phyloP scores from a whole-genome alignment of 2,113 vertebrate genomes.

The Entomyzon cyanotis region DNA sequence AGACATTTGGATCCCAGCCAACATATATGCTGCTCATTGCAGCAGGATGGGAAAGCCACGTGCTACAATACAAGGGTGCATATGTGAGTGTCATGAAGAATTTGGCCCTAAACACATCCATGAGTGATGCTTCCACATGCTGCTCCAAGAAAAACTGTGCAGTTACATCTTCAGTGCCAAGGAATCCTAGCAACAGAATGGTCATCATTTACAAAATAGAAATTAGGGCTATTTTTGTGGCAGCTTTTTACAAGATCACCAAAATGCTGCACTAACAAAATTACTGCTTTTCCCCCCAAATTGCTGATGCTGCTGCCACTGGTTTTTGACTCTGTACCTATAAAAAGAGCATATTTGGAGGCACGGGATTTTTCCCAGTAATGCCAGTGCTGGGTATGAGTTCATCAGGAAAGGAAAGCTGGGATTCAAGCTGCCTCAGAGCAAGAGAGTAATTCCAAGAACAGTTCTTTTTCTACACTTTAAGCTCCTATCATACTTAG shows the following conservation, averaged over 20 bases:
- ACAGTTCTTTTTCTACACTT: background rate
- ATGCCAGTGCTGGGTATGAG: background rate
- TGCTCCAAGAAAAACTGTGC: background rate
- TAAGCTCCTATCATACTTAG: background rate
- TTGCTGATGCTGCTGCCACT: background rate
- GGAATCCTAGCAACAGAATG: constrained; percentile 38
- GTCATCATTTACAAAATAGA: constrained; percentile 11
- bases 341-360: background rate
- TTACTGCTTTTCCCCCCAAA: background rate
- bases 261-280: constrained; percentile 28
- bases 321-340: background rate
- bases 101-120: background rate
- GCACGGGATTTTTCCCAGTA: background rate
- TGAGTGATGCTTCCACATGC: background rate
- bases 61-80: background rate
- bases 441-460: background rate
- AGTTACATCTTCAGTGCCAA: background rate
- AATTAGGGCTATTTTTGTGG: background rate
- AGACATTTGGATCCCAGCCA: background rate
- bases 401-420: background rate
- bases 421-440: background rate
- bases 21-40: background rate
- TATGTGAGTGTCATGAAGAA: background rate
- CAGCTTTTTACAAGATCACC: background rate
- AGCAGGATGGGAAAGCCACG: background rate